These are phyloP conservation scores for Sphenopsis melanotis DNA, from an alignment of 2,797 vertebrate species.

Conservation along the genomic window DNA sequence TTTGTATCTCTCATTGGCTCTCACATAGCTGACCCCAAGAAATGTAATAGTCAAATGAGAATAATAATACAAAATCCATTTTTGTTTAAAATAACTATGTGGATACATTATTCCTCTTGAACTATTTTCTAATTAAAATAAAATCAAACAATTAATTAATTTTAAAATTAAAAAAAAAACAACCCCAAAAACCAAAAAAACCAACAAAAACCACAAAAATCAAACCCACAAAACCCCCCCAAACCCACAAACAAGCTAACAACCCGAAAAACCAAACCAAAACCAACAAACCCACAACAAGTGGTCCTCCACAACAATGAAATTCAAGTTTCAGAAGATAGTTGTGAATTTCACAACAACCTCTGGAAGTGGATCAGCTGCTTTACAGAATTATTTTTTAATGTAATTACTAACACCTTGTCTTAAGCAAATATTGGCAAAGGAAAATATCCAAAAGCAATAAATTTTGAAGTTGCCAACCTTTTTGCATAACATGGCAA, in stretches of 20 bases:
- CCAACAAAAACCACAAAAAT: too few species aligned
- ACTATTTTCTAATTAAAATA: background rate
- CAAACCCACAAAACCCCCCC: background rate
- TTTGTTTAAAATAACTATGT: background rate
- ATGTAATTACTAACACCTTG: background rate
- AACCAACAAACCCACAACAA: background rate
- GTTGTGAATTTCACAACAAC: background rate
- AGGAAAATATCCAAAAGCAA: background rate
- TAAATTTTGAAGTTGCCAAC: background rate
- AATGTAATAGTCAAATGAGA: background rate
- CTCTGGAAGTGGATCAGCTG: background rate
- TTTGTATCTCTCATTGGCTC: background rate
- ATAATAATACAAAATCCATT: background rate
- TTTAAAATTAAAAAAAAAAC: too few species aligned
- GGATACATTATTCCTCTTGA: background rate
- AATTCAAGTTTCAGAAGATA: background rate
- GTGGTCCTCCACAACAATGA: background rate
- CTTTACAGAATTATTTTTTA: background rate
- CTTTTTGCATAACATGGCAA: background rate
- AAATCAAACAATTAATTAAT: too few species aligned
- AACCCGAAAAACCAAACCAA: background rate
- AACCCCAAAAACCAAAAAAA: too few species aligned
- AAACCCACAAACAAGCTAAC: background rate
- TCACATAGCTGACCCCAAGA: background rate
- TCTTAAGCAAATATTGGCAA: background rate